phyloP scores from a whole-genome alignment of 1,140 invertebrate species.

The Drosophila eugracilis region DNA sequence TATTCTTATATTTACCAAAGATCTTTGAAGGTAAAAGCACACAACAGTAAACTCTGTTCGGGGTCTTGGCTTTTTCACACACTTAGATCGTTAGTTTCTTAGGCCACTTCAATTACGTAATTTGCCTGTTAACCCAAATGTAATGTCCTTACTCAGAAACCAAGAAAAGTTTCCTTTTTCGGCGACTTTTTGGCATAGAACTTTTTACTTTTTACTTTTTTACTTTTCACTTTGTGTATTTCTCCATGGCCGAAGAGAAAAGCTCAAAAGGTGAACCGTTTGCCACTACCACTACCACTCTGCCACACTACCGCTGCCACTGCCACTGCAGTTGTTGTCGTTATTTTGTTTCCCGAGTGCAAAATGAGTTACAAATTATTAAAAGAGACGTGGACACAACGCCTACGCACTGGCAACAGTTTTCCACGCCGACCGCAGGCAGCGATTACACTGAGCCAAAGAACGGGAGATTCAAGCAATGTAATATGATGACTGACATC shows the following conservation, averaged over 20 bases:
- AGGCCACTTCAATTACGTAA: slow-evolving; percentile 62
- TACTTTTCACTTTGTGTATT: slow-evolving; percentile 71
- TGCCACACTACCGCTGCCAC: slow-evolving; percentile 15
- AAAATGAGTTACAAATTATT: slow-evolving; percentile 82
- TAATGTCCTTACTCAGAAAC: slow-evolving; percentile 55
- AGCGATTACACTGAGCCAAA: slow-evolving; percentile 16
- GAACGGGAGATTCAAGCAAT: no score
- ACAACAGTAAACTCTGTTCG: background rate
- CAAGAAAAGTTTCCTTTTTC: slow-evolving; percentile 56
- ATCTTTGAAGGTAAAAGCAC: background rate
- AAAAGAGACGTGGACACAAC: slow-evolving; percentile 58
- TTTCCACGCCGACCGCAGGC: slow-evolving; percentile 12
- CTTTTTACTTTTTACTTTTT: slow-evolving; percentile 68
- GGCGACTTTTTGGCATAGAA: slow-evolving; percentile 65
- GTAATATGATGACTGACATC: no score
- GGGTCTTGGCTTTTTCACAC: slow-evolving; percentile 10
- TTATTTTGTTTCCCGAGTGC: slow-evolving; percentile 66
- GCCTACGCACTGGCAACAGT: slow-evolving; percentile 45
- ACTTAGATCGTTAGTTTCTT: slow-evolving; percentile 16
- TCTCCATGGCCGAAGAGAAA: slow-evolving; percentile 40
- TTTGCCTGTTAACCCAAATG: slow-evolving; percentile 72
- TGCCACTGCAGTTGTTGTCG: slow-evolving; percentile 29
- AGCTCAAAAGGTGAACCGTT: slow-evolving; percentile 65
- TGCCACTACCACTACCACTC: slow-evolving; percentile 15
- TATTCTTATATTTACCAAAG: background rate